Conservation (phyloP, 2,888 invertebrate species). For the Yponomeuta plumbellus region DNA sequence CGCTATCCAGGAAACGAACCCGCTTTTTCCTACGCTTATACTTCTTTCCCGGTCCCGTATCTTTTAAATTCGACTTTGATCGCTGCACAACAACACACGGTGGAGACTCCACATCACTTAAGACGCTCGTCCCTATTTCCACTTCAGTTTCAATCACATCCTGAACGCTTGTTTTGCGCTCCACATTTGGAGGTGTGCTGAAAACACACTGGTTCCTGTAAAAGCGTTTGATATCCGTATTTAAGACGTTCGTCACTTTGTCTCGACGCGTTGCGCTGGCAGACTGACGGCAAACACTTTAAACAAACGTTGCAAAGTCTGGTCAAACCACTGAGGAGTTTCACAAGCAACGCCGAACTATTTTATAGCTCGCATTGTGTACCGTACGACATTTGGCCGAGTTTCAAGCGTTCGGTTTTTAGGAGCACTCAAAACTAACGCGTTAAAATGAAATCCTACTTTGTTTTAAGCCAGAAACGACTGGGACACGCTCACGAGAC, state of each 20-base stretch:
- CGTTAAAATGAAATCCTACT: constrained; percentile 4
- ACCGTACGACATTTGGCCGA: constrained; percentile 50
- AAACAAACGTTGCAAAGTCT: constrained; percentile 1
- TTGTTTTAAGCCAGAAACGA: constrained; percentile 1
- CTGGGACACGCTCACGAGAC: background rate
- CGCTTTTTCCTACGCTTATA: constrained; percentile 48
- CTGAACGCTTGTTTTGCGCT: constrained; percentile 38
- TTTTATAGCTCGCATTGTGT: constrained; percentile 22
- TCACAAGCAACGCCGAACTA: constrained; percentile 15
- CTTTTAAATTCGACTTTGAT: constrained; percentile 52
- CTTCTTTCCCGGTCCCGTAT: constrained; percentile 41
- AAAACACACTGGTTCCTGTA: constrained; percentile 26
- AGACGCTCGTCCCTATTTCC: background rate
- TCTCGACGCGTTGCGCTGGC: background rate
- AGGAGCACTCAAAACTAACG: constrained; percentile 4
- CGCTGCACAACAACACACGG: constrained; percentile 45
- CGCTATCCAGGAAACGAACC: constrained; percentile 55
- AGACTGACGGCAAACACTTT: constrained; percentile 9
- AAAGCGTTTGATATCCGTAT: constrained; percentile 10
- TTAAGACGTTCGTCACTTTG: background rate
- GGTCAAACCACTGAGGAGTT: background rate
- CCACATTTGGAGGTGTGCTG: constrained; percentile 35
- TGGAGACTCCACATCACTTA: background rate
- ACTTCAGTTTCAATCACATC: constrained; percentile 32
- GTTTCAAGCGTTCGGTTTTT: constrained; percentile 39